Base-by-base conservation (phyloP, 2,797 vertebrate species). In the Hylomyscus alleni region DNA sequence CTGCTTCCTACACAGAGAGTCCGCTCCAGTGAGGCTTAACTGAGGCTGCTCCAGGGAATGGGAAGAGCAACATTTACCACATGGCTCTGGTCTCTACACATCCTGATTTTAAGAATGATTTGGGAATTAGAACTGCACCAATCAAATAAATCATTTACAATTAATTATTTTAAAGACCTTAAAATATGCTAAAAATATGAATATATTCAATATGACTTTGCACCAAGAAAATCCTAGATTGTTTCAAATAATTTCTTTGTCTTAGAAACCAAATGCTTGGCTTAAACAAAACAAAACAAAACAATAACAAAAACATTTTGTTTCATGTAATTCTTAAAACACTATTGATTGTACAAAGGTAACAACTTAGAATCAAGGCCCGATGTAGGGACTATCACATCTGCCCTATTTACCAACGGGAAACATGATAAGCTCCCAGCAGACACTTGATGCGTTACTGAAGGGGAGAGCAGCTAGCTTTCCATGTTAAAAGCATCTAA, bases 1-100 rank as follows among this genome's bases (percentile, higher is more conserved):
- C 96, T 97, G 97, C 98, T 98, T 98, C 95, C 95, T 97, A 97
- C 93, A 98, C 97, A 98, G 98, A 98, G 95, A 98, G 98, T 98
- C 98, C 98, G 97, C 98, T 97, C 97, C 93, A 97, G 98, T 97
- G 97, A 98, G 97, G 98, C 97, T 81, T 77, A 65, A 84, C 54
- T 69, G 84, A 95, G 85, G 94, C 94, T 94, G 93, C 97, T 76
- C 96, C 78, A 78, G 97, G 97, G 93, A 98, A 97, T 22, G 95
- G 92, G 95, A 90, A 90, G 96, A 89, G 31, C 6, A 91, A 90
- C 95, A 90, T 56, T 90, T 1, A 24, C n/a, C 91, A 96, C 91
- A 89, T 52, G 89, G 97, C 95, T 97, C 77, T 93, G 89, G 76
- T 93, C 87, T 91, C 90, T 83, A 91, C 93, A 52, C 93, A 94